These are phyloP conservation scores for Cheilosia pagana DNA, from an alignment of 2,888 invertebrate genomes.

Conservation along the genomic window DNA sequence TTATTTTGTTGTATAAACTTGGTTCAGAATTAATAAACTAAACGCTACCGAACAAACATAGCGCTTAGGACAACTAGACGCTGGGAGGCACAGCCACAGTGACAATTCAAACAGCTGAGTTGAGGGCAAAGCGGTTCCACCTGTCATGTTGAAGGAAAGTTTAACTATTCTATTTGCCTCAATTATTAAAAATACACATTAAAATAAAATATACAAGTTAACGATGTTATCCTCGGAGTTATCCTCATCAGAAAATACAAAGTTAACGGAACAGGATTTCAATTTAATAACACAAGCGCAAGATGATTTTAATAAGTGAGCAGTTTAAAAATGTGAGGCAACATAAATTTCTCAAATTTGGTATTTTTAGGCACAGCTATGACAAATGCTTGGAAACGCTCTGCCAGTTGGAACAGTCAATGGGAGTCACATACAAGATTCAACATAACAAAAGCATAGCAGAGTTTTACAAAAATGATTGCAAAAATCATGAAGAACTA, in stretches of 20 bases:
- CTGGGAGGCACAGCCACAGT: no score
- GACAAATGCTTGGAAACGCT: constrained; percentile 80
- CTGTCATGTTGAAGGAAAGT: constrained; percentile 12
- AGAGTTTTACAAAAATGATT: constrained; percentile 90
- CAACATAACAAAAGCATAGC: constrained; percentile 92
- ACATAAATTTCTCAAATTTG: neutral
- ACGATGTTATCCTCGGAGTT: constrained; percentile 50
- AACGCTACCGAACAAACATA: no score
- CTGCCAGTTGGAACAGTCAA: constrained; percentile 79
- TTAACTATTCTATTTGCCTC: neutral
- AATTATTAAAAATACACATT: neutral
- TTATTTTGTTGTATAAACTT: no score
- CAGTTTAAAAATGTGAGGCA: neutral
- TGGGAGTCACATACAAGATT: constrained; percentile 77
- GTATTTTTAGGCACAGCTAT: constrained; percentile 78
- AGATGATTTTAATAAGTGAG: constrained; percentile 81
- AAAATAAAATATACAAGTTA: neutral
- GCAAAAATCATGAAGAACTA: constrained; percentile 90
- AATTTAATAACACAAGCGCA: constrained; percentile 81
- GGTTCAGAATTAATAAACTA: no score
- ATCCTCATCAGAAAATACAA: constrained; percentile 40
- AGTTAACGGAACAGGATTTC: constrained; percentile 78
- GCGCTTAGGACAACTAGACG: no score
- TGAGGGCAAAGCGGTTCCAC: constrained; percentile 1
- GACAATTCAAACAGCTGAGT: neutral